Evolutionary conservation across 2,113 vertebrate genomes (phyloP), one percentile per base, ranked within the genome.

Genomic region (Eupsittula cactorum): DNA sequence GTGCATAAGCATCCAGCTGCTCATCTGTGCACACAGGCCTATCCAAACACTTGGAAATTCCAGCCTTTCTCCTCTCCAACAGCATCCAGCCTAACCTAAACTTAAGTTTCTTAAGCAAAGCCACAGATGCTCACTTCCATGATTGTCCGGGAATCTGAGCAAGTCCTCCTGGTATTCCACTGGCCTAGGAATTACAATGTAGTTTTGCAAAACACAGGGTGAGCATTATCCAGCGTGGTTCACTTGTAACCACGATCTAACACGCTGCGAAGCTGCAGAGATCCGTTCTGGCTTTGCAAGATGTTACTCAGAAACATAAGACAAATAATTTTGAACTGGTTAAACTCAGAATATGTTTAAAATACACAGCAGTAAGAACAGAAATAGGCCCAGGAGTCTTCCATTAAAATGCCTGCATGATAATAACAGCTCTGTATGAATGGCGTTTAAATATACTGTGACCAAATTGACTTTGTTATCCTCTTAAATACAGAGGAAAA

Each of bases 171-270:
- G 42, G 10, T 49, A 28, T 1, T 33, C 31, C 71, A 53, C 18
- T 24, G 65, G 59, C 33, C 23, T 11, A 73, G 47, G 65, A 57
- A 74, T 21, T 10, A 10, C 2, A 33, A 18, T 0, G 3, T 16
- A 31, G 60, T 16, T 74, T 68, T 35, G n/a, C 4, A 28, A 28
- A 68, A 68, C 10, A 28, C 1, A 7, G 19, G 5, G 29, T 11
- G 19, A 67, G 20, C 25, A 2, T 59, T 27, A 59, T 11, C 42
- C 20, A 23, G 0, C 1, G 15, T 11, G 42, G 23, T 13, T 74
- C 53, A 18, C 53, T n/a, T 28, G 11, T 59, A 60, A 39, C 50
- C 14, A 16, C 17, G 10, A 16, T 35, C 70, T 69, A 47, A 41
- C 16, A 2, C 2, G 19, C n/a, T 8, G 49, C 60, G 28, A 62